These are phyloP conservation scores for Cydia fagiglandana DNA, from an alignment of 1,140 invertebrate species.

Conservation along the genomic window DNA sequence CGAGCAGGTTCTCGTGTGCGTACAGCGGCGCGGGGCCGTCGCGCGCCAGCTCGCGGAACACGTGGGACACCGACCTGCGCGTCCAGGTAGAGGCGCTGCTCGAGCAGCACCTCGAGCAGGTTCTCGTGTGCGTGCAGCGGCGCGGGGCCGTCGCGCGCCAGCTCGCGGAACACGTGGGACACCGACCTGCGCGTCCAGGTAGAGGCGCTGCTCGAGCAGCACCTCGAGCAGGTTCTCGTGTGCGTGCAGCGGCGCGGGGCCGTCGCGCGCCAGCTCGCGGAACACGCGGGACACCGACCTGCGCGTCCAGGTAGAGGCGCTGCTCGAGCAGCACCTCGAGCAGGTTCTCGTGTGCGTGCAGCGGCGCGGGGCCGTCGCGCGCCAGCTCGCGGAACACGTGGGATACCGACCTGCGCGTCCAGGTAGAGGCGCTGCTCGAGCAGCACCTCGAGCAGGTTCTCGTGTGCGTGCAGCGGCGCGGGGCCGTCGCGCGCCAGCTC, in stretches of 20 bases:
- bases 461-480: too few species aligned
- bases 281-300: slow-evolving; percentile 13
- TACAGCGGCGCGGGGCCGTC: too few species aligned
- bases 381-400: slow-evolving; percentile 88
- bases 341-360: slow-evolving; percentile 98
- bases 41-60: not conserved
- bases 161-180: slow-evolving; percentile 97
- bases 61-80: slow-evolving; percentile 93
- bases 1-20: too few species aligned
- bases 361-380: slow-evolving; percentile 97
- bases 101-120: slow-evolving; percentile 95
- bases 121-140: slow-evolving; percentile 99
- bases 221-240: slow-evolving; percentile 99
- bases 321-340: slow-evolving; percentile 97
- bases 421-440: too few species aligned
- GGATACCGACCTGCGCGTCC: slow-evolving; percentile 79
- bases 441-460: too few species aligned
- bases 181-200: too few species aligned
- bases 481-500: too few species aligned
- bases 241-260: slow-evolving; percentile 96
- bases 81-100: slow-evolving; percentile 98
- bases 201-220: slow-evolving; percentile 95
- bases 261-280: slow-evolving; percentile 96
- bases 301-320: slow-evolving; percentile 95
- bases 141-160: slow-evolving; percentile 98